These are phyloP conservation scores for Menura novaehollandiae DNA, from an alignment of 2,113 vertebrate genomes.

Conservation along the genomic window DNA sequence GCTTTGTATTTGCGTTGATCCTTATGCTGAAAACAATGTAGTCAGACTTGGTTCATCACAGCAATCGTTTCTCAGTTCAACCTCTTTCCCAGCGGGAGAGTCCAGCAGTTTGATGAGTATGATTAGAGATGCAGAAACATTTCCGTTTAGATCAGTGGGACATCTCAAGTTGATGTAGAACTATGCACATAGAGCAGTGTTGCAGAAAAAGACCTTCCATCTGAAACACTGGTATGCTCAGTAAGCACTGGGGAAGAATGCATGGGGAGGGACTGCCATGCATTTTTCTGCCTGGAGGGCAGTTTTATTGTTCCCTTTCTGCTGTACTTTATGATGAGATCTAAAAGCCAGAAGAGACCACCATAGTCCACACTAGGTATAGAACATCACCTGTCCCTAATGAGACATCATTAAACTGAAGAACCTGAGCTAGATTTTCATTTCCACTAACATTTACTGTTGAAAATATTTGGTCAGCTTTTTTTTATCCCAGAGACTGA, in stretches of 20 bases:
- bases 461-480: background rate
- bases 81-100: background rate
- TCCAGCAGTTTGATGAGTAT: background rate
- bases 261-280: accelerated
- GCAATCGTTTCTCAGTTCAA: background rate
- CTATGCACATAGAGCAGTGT: background rate
- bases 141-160: background rate
- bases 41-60: background rate
- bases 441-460: background rate
- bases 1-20: background rate
- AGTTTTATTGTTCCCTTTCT: background rate
- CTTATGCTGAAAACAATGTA: background rate
- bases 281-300: background rate
- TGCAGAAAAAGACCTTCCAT: background rate
- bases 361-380: background rate
- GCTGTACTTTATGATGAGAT: background rate
- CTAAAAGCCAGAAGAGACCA: background rate
- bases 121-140: background rate
- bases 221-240: background rate
- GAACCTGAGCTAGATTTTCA: background rate
- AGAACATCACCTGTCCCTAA: background rate
- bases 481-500: background rate
- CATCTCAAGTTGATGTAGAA: background rate
- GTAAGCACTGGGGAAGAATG: background rate
- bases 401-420: background rate